Evolutionary conservation across 2,113 vertebrate genomes (phyloP).

Genomic region (Uria aalge): DNA sequence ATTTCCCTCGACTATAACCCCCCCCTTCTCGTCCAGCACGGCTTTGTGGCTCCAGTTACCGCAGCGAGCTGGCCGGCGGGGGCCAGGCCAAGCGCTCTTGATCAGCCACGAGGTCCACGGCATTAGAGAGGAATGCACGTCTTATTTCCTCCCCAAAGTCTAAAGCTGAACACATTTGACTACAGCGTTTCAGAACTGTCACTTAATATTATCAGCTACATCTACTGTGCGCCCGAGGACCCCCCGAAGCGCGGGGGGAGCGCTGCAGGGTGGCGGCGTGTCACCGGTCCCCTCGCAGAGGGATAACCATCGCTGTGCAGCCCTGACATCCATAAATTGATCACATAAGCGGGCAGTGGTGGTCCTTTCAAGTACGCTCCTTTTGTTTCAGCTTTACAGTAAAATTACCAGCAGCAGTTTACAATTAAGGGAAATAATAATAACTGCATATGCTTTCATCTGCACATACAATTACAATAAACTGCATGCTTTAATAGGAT

Average conservation of each 20-base stretch:
- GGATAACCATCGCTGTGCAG: slow-evolving; percentile 74
- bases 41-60: slow-evolving; percentile 2
- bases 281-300: slow-evolving; percentile 65
- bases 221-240: slow-evolving; percentile 42
- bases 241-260: background rate
- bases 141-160: background rate
- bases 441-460: slow-evolving; percentile 86
- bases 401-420: slow-evolving; percentile 85
- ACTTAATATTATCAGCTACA: slow-evolving; percentile 40
- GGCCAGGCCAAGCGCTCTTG: background rate
- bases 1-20: accelerated
- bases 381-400: slow-evolving; percentile 81
- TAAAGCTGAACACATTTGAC: slow-evolving; percentile 1
- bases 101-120: background rate
- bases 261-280: slow-evolving; percentile 76
- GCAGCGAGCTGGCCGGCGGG: background rate
- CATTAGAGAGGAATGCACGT: background rate
- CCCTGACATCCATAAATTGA: slow-evolving; percentile 80
- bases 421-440: slow-evolving; percentile 87
- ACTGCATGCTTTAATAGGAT: slow-evolving; percentile 82
- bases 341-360: slow-evolving; percentile 80
- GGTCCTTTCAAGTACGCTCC: slow-evolving; percentile 79
- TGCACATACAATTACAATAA: slow-evolving; percentile 83
- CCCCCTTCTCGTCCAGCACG: background rate
- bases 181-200: slow-evolving; percentile 61